Conservation (phyloP, 2,888 invertebrate species). For the Tolmerus cingulatus region DNA sequence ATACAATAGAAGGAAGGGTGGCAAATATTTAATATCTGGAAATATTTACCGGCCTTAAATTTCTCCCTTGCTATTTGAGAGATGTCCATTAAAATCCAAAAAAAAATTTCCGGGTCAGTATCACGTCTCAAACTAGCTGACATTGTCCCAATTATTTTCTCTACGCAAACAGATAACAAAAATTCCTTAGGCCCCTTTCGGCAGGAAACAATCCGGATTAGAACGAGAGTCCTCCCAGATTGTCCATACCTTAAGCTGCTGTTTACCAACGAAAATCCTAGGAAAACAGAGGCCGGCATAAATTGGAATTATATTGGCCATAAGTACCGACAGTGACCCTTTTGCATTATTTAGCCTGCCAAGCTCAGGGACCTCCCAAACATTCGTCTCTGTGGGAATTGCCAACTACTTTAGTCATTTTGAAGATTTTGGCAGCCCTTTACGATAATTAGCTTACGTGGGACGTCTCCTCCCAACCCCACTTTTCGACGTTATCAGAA, state of each 20-base stretch:
- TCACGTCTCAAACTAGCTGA: conserved; percentile 4
- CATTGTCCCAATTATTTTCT: conserved; percentile 15
- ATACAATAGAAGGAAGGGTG: not conserved
- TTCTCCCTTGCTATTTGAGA: not conserved
- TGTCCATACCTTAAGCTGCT: not conserved
- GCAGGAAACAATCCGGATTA: not conserved
- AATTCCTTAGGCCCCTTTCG: not conserved
- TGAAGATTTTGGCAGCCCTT: conserved; percentile 3
- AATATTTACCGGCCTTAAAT: not conserved
- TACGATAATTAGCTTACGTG: conserved; percentile 14
- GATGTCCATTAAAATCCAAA: not conserved
- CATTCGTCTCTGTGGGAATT: not conserved
- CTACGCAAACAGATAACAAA: conserved; percentile 8
- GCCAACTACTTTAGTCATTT: not conserved
- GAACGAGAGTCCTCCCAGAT: not conserved
- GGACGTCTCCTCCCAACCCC: not conserved
- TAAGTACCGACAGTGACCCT: conserved; percentile 3
- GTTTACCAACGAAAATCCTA: conserved; percentile 17
- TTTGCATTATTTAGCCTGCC: conserved; percentile 12
- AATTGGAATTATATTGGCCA: conserved; percentile 25
- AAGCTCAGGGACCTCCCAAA: not conserved
- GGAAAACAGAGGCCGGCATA: not conserved
- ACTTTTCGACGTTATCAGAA: not conserved
- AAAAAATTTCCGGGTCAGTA: not conserved
- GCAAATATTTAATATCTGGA: not conserved